Conservation (phyloP, 2,797 vertebrate genomes). For the Onychomys arenicola region DNA sequence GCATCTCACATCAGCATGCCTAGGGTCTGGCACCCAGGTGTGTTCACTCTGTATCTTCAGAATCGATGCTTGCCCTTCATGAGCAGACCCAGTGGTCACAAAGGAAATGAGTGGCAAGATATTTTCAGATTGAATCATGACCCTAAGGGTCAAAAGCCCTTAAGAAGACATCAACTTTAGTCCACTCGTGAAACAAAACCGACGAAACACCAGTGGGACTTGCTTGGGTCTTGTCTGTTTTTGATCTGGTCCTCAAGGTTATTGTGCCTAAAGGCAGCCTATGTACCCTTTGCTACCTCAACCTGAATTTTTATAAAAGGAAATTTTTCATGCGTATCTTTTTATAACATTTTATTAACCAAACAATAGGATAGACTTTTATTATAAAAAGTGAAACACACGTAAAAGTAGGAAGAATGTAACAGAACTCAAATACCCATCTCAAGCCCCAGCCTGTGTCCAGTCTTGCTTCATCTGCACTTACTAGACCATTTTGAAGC, state of each 20-base stretch:
- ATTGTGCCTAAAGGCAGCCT: background rate
- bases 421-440: background rate
- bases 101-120: background rate
- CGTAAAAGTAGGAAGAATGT: background rate
- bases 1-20: background rate
- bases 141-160: background rate
- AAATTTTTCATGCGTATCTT: background rate
- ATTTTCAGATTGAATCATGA: background rate
- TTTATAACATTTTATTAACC: slow-evolving; percentile 6
- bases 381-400: background rate
- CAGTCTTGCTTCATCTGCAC: background rate
- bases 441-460: background rate
- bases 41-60: background rate
- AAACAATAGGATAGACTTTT: background rate
- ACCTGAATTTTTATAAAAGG: background rate
- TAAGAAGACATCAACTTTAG: slow-evolving; percentile 1
- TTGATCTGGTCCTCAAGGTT: background rate
- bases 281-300: background rate
- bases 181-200: background rate
- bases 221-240: background rate
- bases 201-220: background rate
- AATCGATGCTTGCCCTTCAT: background rate
- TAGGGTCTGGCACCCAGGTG: background rate
- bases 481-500: background rate
- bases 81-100: background rate